phyloP scores from a whole-genome alignment of 2,113 vertebrate genomes.

The Pipra filicauda region DNA sequence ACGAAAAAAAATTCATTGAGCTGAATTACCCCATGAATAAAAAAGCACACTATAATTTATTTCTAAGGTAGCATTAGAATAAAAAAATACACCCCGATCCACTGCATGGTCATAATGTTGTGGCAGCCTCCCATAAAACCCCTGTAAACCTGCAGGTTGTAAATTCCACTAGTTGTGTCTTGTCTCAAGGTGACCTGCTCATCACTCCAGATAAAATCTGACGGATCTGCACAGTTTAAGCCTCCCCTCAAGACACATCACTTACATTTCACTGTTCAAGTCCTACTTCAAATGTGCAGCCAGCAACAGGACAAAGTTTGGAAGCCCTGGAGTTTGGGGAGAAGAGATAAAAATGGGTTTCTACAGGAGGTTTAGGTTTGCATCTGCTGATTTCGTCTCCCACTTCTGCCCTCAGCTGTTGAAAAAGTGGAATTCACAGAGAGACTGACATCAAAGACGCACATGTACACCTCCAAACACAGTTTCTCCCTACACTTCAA shows the following conservation, averaged over 20 bases:
- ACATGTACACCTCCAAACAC: fast-evolving
- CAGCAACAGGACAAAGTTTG: background rate
- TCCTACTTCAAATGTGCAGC: background rate
- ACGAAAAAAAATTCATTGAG: background rate
- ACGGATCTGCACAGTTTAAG: background rate
- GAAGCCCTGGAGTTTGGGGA: background rate
- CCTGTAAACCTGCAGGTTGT: background rate
- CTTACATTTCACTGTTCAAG: background rate
- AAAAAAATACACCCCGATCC: background rate
- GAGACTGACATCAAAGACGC: background rate
- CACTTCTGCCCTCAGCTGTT: background rate
- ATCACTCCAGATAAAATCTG: background rate
- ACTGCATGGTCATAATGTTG: fast-evolving
- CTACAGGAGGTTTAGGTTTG: background rate
- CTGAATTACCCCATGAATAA: background rate
- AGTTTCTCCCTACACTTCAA: background rate
- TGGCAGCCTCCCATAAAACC: background rate
- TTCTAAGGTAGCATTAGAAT: background rate
- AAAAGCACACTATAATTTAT: background rate
- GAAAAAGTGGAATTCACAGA: background rate
- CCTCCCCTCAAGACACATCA: background rate
- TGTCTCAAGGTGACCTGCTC: background rate
- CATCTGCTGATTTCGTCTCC: background rate
- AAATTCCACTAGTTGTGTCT: background rate
- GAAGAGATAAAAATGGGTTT: background rate